Percentiles rank a stretch among this genome's conserved stretches.
phyloP scores from a whole-genome alignment of 2,888 invertebrate species.

The Lampropteryx suffumata region DNA sequence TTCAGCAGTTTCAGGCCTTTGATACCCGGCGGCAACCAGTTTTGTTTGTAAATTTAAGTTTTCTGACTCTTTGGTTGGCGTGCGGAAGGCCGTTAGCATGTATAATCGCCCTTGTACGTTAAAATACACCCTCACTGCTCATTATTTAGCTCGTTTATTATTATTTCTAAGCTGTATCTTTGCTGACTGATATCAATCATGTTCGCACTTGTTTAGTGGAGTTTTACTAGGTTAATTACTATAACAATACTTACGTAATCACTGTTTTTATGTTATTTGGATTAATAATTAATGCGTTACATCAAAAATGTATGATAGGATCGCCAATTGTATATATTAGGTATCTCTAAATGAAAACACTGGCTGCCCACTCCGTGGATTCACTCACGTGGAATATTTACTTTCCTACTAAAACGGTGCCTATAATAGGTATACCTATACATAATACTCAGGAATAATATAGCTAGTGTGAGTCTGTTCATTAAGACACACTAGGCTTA shows the following conservation, averaged over 20 bases:
- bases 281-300: neutral
- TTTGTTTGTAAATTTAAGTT: constrained; percentile 18
- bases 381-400: no score
- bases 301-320: no score
- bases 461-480: no score
- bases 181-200: constrained; percentile 32
- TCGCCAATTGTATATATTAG: no score
- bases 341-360: no score
- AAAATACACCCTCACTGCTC: constrained; percentile 57
- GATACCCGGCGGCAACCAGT: neutral
- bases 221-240: constrained; percentile 2
- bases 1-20: no score
- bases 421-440: no score
- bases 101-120: constrained; percentile 60
- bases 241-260: neutral
- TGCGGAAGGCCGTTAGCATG: constrained; percentile 58
- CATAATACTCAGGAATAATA: no score
- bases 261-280: no score
- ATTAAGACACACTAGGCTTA: no score
- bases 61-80: constrained; percentile 44
- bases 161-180: constrained; percentile 30
- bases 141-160: constrained; percentile 59
- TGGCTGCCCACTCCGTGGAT: no score
- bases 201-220: constrained; percentile 29
- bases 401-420: no score